Conservation (phyloP, 2,797 vertebrate species). For the Megaceryle alcyon region DNA sequence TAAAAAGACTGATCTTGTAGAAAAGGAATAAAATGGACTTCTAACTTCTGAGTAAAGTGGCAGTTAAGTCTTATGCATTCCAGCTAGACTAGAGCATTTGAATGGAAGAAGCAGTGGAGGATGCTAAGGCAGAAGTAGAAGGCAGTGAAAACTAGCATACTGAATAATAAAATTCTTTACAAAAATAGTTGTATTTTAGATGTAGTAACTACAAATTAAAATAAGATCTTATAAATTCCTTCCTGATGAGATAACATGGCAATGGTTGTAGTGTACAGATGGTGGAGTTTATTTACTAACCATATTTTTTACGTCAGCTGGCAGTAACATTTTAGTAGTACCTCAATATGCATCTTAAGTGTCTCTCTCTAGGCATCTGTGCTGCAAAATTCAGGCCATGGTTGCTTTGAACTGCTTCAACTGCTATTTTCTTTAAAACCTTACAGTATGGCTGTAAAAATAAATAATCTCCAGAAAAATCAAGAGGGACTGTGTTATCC, state of each 20-base stretch:
- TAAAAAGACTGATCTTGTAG: background rate
- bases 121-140: background rate
- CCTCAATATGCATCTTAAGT: conserved; percentile 29
- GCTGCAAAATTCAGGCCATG: conserved; percentile 17
- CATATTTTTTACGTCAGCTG: conserved; percentile 1
- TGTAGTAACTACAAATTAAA: conserved; percentile 14
- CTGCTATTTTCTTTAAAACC: conserved; percentile 34
- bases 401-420: conserved; percentile 18
- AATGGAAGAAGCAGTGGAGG: background rate
- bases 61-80: background rate
- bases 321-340: conserved; percentile 54
- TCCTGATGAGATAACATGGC: conserved; percentile 11
- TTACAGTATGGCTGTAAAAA: background rate
- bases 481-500: background rate
- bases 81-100: background rate
- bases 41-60: background rate
- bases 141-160: background rate
- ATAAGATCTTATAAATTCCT: conserved; percentile 32
- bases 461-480: background rate
- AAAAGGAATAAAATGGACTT: background rate
- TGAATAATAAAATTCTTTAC: background rate
- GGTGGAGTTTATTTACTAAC: conserved; percentile 51
- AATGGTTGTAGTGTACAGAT: conserved; percentile 25
- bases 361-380: conserved; percentile 30
- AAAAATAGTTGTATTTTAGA: background rate